These are phyloP conservation scores for Idaea biselata DNA, from an alignment of 2,888 invertebrate species.

Conservation along the genomic window DNA sequence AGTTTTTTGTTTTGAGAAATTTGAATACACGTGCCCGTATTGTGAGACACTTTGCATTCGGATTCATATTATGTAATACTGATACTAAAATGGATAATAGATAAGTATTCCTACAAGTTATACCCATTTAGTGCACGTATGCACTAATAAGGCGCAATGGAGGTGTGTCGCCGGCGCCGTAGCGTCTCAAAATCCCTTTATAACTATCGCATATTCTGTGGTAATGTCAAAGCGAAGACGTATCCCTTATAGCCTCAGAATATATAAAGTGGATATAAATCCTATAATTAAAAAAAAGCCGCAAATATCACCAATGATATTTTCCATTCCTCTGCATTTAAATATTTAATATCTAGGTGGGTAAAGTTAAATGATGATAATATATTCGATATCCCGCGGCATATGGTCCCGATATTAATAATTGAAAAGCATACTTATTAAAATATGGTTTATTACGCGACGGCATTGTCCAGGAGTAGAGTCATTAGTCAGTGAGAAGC, in stretches of 20 bases:
- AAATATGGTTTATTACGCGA: constrained; percentile 59
- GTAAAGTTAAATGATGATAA: constrained; percentile 6
- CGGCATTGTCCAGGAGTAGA: constrained; percentile 56
- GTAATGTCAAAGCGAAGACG: too few species aligned
- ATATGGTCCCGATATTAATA: constrained; percentile 63
- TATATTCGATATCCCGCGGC: constrained; percentile 42
- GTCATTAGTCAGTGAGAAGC: constrained; percentile 75
- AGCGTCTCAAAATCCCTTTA: too few species aligned
- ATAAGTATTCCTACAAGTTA: not conserved
- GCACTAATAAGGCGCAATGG: too few species aligned
- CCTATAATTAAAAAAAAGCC: too few species aligned
- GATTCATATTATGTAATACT: too few species aligned
- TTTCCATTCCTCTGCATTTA: not conserved
- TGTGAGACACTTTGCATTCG: not conserved
- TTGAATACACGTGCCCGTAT: not conserved
- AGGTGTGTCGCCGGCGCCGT: too few species aligned
- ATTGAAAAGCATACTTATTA: constrained; percentile 61
- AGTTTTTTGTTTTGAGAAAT: not conserved
- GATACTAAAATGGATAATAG: not conserved
- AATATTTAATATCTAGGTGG: not conserved
- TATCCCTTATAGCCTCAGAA: too few species aligned
- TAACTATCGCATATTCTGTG: too few species aligned
- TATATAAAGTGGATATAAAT: too few species aligned
- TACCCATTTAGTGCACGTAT: too few species aligned
- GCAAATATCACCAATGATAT: not conserved